Percentiles rank a stretch among this genome's conserved stretches.
phyloP scores from a whole-genome alignment of 1,140 invertebrate species.

The Lucilia cuprina region DNA sequence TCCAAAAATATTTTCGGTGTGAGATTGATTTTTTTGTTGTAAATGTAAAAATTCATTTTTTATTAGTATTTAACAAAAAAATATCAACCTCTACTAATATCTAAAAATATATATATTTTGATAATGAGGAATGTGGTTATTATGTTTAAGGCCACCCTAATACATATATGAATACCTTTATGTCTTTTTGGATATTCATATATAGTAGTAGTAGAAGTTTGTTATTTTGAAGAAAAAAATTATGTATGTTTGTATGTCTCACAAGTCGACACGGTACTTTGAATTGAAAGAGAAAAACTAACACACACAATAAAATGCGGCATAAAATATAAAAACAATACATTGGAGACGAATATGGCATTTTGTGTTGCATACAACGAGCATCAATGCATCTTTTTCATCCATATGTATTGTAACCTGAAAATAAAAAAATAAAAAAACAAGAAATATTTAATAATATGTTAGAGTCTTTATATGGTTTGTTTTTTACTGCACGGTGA shows the following conservation, averaged over 20 bases:
- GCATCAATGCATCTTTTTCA: not conserved
- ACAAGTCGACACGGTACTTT: not conserved
- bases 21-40: too few relatives aligned
- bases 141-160: not conserved
- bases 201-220: too few relatives aligned
- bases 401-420: not conserved
- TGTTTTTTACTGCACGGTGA: not conserved
- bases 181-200: not conserved
- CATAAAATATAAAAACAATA: not conserved
- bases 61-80: too few relatives aligned
- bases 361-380: not conserved
- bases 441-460: conserved; percentile 4
- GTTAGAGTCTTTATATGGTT: not conserved
- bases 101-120: too few relatives aligned
- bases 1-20: too few relatives aligned
- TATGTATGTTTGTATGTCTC: not conserved
- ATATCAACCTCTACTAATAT: too few relatives aligned
- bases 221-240: not conserved
- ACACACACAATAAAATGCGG: not conserved
- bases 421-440: not conserved
- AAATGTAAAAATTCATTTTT: too few relatives aligned
- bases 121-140: too few relatives aligned
- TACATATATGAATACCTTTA: not conserved
- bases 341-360: not conserved
- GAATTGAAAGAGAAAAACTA: not conserved